Percentiles rank a stretch among this genome's conserved stretches.
These are phyloP conservation scores for Egretta garzetta DNA, from an alignment of 2,113 vertebrate species.

Conservation along the genomic window DNA sequence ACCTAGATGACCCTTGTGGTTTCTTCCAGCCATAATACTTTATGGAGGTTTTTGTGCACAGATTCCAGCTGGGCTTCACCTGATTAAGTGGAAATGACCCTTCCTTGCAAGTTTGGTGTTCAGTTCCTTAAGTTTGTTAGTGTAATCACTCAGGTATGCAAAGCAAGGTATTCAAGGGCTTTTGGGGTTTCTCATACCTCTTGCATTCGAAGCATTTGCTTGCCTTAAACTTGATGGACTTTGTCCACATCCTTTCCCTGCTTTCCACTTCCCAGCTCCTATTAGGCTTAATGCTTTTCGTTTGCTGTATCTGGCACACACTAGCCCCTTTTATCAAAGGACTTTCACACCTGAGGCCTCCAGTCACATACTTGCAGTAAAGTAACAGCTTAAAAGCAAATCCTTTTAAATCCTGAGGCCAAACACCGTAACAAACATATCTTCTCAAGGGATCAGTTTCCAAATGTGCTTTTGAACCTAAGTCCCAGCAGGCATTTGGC, in stretches of 20 bases:
- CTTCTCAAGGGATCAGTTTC: conserved; percentile 50
- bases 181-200: conserved; percentile 21
- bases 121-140: background rate
- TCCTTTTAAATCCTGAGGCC: conserved; percentile 70
- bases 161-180: conserved; percentile 39
- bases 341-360: conserved; percentile 75
- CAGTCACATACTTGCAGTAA: conserved; percentile 51
- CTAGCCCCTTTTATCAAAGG: conserved; percentile 67
- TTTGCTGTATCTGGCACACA: conserved; percentile 1
- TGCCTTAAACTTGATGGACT: conserved; percentile 53
- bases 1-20: background rate
- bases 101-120: background rate
- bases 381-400: conserved; percentile 65
- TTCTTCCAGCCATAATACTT: background rate
- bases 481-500: conserved; percentile 47
- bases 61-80: background rate
- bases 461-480: conserved; percentile 64
- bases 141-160: background rate
- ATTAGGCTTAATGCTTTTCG: conserved; percentile 31
- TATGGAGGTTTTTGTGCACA: background rate
- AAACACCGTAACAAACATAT: conserved; percentile 54
- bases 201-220: conserved; percentile 43
- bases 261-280: background rate
- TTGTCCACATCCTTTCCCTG: background rate
- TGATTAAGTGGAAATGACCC: background rate